Conservation (phyloP, 2,113 vertebrate species). For the Rhodinocichla rosea region DNA sequence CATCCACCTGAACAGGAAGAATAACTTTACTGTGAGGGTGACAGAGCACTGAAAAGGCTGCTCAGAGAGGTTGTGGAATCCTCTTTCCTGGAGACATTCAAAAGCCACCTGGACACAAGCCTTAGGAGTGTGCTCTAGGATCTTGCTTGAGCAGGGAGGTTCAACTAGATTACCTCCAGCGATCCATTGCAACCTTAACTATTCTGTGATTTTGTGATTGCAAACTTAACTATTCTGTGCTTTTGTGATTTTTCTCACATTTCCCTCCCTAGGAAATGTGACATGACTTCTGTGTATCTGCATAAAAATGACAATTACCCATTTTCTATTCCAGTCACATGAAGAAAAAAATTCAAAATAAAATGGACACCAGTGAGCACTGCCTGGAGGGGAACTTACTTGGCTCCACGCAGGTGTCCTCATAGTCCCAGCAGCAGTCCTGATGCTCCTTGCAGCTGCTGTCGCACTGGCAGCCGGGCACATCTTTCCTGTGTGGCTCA, state of each 20-base stretch:
- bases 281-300: background rate
- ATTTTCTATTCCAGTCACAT: background rate
- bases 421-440: conserved; percentile 77
- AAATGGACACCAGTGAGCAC: background rate
- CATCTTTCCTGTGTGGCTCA: background rate
- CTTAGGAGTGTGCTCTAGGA: background rate
- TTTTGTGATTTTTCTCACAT: background rate
- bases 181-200: background rate
- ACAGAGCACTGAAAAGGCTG: background rate
- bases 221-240: background rate
- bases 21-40: background rate
- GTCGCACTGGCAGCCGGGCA: conserved; percentile 63
- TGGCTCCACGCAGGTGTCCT: conserved; percentile 66
- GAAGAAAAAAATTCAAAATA: background rate
- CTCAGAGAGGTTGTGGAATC: background rate
- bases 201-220: background rate
- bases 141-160: background rate
- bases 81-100: background rate
- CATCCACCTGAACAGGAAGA: background rate
- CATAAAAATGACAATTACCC: background rate
- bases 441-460: background rate
- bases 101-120: background rate
- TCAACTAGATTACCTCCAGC: background rate
- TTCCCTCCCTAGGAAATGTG: background rate
- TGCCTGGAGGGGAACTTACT: conserved; percentile 47